Conservation (phyloP, 2,113 vertebrate genomes). For the Carlito syrichta region DNA sequence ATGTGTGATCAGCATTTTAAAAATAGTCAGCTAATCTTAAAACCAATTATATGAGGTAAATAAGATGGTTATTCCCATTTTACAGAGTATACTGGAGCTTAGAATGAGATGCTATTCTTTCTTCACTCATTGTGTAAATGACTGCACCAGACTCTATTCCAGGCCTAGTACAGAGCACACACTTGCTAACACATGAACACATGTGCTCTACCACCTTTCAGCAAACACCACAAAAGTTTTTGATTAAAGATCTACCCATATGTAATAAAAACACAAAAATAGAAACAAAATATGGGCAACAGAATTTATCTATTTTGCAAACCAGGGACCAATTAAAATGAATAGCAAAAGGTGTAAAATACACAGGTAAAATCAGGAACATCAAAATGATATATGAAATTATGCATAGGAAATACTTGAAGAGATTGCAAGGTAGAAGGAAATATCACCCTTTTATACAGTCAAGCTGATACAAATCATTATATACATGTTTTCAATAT, state of each 20-base stretch:
- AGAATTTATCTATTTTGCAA: not conserved
- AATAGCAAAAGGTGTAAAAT: not conserved
- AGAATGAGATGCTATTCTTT: not conserved
- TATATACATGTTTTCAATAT: not conserved
- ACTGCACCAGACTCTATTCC: not conserved
- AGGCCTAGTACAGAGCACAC: accelerated
- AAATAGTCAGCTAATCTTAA: not conserved
- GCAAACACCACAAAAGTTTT: not conserved
- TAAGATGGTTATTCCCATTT: not conserved
- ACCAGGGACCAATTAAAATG: not conserved
- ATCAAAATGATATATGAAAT: not conserved
- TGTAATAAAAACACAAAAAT: not conserved
- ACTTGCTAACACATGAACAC: not conserved
- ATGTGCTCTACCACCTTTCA: not conserved
- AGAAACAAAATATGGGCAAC: not conserved
- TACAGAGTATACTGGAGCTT: not conserved
- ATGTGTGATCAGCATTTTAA: not conserved
- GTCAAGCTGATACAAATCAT: not conserved
- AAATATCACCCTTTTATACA: not conserved
- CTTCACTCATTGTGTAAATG: not conserved
- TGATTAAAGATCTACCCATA: not conserved
- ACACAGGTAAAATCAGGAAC: not conserved
- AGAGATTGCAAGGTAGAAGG: not conserved
- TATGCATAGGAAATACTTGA: not conserved
- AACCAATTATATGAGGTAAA: not conserved